These are phyloP conservation scores for Crematogaster levior DNA, from an alignment of 2,888 invertebrate genomes.

Conservation along the genomic window DNA sequence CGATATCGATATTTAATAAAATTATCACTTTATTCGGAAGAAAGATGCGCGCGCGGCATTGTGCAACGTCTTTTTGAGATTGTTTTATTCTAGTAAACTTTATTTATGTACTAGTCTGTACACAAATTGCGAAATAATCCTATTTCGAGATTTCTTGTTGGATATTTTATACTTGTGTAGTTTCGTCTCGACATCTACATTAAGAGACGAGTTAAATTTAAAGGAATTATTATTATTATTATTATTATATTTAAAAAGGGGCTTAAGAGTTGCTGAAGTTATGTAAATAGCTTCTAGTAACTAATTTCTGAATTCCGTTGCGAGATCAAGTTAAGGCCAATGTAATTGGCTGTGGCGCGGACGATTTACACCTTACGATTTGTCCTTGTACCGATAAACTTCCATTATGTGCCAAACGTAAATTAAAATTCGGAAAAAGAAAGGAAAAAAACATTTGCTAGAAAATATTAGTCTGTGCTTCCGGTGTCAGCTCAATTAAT, in stretches of 20 bases:
- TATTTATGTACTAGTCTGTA: slow-evolving; percentile 26
- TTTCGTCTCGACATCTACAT: not conserved
- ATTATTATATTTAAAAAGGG: slow-evolving; percentile 19
- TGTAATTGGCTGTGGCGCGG: slow-evolving; percentile 30
- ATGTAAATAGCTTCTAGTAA: slow-evolving; percentile 13
- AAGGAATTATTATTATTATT: slow-evolving; percentile 23
- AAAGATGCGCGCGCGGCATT: slow-evolving; percentile 26
- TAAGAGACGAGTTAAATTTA: not conserved
- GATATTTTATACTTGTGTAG: slow-evolving; percentile 14
- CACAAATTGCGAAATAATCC: slow-evolving; percentile 20
- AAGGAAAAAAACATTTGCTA: not conserved
- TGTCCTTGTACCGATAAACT: slow-evolving; percentile 56
- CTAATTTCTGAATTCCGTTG: slow-evolving; percentile 24
- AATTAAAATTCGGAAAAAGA: slow-evolving; percentile 40
- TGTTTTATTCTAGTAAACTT: slow-evolving; percentile 25
- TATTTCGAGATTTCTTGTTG: slow-evolving; percentile 9
- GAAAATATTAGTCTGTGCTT: slow-evolving; percentile 57
- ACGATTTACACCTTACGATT: slow-evolving; percentile 15
- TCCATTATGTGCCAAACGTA: slow-evolving; percentile 66
- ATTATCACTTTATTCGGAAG: slow-evolving; percentile 14
- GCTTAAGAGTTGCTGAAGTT: slow-evolving; percentile 3
- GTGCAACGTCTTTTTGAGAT: slow-evolving; percentile 41
- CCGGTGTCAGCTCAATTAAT: slow-evolving; percentile 54
- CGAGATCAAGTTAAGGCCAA: slow-evolving; percentile 16
- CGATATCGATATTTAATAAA: slow-evolving; percentile 34